Percentiles rank a stretch among this genome's conserved stretches.
Conservation (phyloP, 1,140 invertebrate species). For the Philotrypesis tridentata region DNA sequence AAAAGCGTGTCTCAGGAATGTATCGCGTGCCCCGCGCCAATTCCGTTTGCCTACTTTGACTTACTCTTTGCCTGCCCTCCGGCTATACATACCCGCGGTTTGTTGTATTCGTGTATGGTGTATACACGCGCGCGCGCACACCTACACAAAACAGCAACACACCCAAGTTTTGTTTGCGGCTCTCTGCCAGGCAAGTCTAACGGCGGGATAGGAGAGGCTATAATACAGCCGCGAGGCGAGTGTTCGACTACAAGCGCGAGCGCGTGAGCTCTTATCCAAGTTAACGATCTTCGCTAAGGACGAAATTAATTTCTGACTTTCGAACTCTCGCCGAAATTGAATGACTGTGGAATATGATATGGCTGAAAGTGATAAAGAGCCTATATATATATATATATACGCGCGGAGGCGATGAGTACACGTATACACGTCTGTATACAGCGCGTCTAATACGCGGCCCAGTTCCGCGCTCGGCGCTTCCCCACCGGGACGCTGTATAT, state of each 20-base stretch:
- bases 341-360: slow-evolving; percentile 51
- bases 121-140: neutral
- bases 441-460: too few species aligned
- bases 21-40: slow-evolving; percentile 58
- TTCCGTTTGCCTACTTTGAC: slow-evolving; percentile 36
- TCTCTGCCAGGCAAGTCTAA: neutral
- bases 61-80: neutral
- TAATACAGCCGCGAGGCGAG: neutral
- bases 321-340: slow-evolving; percentile 49
- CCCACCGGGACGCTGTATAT: too few species aligned
- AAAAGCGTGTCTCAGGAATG: slow-evolving; percentile 53
- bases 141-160: too few species aligned
- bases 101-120: slow-evolving; percentile 23
- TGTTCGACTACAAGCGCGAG: slow-evolving; percentile 32
- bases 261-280: slow-evolving; percentile 32
- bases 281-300: slow-evolving; percentile 57
- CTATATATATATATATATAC: too few species aligned
- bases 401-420: too few species aligned
- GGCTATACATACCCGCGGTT: too few species aligned
- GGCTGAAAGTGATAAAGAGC: too few species aligned
- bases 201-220: too few species aligned
- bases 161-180: too few species aligned
- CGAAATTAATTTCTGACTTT: slow-evolving; percentile 58
- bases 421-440: too few species aligned
- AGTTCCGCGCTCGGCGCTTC: too few species aligned